Evolutionary conservation across 2,797 vertebrate genomes (phyloP), one percentile per base, ranked within the genome.

Genomic region (Helicolenus hilgendorfi): DNA sequence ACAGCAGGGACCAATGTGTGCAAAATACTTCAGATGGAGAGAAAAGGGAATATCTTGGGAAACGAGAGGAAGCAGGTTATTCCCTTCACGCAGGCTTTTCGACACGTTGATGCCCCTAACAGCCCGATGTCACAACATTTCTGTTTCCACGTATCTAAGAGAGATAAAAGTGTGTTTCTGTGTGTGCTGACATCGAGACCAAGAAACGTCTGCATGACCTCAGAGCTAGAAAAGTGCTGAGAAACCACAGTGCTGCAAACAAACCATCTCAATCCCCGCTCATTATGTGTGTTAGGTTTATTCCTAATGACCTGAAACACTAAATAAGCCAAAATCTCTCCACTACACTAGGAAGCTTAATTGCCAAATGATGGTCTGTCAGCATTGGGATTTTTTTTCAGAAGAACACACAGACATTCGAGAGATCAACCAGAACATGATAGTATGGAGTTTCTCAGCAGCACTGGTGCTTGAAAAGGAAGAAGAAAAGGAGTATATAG

Each of bases 251-350:
- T 10, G 74, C 65, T 82, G 84, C 77, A 91, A 91, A 91, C 85
- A 89, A 86, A 81, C 31, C 85, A 58, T 74, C 75, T 59, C 24
- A 77, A 87, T 88, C 89, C 82, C 90, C 3, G 13, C 84, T 93
- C 55, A 77, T 94, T 90, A 85, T 72, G 55, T 67, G 49, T 94
- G 94, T 93, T 94, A 80, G 85, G 59, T 73, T 94, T 84, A 87
- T 68, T 67, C 38, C 70, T 89, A 95, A 96, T 94, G 94, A 94
- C 29, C 89, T 90, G 91, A 84, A 90, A 94, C 90, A 78, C 72
- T 5, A 92, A 92, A 93, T 90, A 92, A 89, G 72, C 89, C 26
- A 11, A 74, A 79, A 73, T 77, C 70, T 76, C 38, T 78, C 77
- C 53, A 75, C 81, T 85, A 22, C 84, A 85, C 59, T 1, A 81